Percentiles rank a stretch among this genome's conserved stretches.
Evolutionary conservation across 2,888 invertebrate species (phyloP).

Genomic region (Tribolium freemani): DNA sequence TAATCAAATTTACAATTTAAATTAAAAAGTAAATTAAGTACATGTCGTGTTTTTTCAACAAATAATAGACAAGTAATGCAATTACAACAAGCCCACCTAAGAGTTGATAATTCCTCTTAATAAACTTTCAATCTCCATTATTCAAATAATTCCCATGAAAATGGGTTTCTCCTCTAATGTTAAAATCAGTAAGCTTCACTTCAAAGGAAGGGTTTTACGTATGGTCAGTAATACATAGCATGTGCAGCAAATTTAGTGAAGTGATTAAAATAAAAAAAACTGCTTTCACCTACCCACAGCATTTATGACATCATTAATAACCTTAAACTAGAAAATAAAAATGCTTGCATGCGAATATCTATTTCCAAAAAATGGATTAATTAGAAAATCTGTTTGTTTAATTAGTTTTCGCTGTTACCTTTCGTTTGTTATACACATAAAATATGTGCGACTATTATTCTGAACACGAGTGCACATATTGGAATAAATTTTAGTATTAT

Average conservation of each 20-base stretch:
- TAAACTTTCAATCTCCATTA: not conserved
- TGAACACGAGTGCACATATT: conserved; percentile 7
- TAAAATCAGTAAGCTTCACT: not conserved
- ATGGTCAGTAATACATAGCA: not conserved
- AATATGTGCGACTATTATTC: not conserved
- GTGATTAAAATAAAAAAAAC: no score
- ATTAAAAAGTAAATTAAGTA: no score
- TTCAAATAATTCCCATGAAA: not conserved
- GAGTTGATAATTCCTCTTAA: not conserved
- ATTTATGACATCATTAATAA: no score
- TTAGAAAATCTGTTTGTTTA: no score
- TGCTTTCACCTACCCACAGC: no score
- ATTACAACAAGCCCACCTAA: not conserved
- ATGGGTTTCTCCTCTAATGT: not conserved
- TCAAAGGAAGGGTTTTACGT: not conserved
- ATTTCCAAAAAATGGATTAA: no score
- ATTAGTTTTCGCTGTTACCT: no score
- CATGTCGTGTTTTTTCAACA: no score
- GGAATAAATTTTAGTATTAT: conserved; percentile 3
- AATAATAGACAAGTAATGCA: not conserved
- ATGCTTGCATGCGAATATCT: no score
- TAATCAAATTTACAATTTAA: no score
- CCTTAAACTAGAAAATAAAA: no score
- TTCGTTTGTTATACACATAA: no score
- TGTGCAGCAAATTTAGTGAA: not conserved